Evolutionary conservation across 2,113 vertebrate species (phyloP).

Genomic region (Hippocampus barbouri): DNA sequence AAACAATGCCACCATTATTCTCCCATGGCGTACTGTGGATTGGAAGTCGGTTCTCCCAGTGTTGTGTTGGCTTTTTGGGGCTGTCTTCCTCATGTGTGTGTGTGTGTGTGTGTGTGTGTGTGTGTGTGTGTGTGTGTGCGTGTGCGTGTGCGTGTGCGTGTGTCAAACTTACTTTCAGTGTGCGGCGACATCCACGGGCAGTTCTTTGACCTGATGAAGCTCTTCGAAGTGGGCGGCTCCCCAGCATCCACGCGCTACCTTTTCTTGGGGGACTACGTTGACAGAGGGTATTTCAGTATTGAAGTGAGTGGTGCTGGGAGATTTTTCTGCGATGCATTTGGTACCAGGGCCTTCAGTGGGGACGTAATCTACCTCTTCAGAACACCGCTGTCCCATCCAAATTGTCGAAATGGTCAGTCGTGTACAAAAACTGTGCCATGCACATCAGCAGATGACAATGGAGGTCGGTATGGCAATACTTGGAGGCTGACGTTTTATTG

Average conservation of each 20-base stretch:
- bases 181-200: slow-evolving; percentile 98
- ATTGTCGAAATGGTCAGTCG: too few species aligned
- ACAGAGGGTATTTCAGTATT: slow-evolving; percentile 99
- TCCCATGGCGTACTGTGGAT: neutral
- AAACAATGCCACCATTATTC: slow-evolving; percentile 1
- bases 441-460: too few species aligned
- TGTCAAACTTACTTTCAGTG: slow-evolving; percentile 73
- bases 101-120: slow-evolving; percentile 9
- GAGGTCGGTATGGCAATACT: too few species aligned
- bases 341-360: too few species aligned
- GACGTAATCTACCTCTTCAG: too few species aligned
- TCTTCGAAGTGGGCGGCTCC: slow-evolving; percentile 97
- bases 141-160: slow-evolving; percentile 1
- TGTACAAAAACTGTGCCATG: too few species aligned
- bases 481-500: too few species aligned
- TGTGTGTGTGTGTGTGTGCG: slow-evolving; percentile 2
- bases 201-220: slow-evolving; percentile 99
- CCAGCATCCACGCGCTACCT: slow-evolving; percentile 98
- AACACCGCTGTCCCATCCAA: too few species aligned
- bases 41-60: neutral
- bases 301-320: slow-evolving; percentile 80
- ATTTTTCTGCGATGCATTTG: neutral
- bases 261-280: slow-evolving; percentile 97
- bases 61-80: slow-evolving; percentile 6
- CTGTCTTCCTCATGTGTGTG: slow-evolving; percentile 18